Evolutionary conservation across 2,113 vertebrate species (phyloP), one percentile per base, ranked within the genome.

Genomic region (Centropus unirufus): DNA sequence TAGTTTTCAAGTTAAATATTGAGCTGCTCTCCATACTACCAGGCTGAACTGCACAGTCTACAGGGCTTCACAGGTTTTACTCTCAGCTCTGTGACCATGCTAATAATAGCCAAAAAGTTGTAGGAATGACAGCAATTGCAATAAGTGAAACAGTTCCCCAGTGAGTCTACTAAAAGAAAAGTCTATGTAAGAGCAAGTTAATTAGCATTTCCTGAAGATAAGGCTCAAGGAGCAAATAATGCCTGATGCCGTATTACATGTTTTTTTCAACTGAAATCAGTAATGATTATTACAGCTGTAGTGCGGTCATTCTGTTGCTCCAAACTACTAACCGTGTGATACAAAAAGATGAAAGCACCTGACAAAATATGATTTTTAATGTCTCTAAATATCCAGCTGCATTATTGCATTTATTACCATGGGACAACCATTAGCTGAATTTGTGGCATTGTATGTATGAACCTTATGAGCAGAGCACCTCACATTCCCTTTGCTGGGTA

Each of bases 201-300:
- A 63, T 68, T 61, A 92, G 34, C 57, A 75, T 84, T 93, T 86
- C 86, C 83, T 72, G 39, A 87, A 81, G 47, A 75, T 59, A 91
- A 84, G 18, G 11, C 39, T 88, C 42, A 77, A 70, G 39, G 52
- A 83, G 10, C n/a, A 49, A 49, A 11, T 21, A 9, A 49, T 11
- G 22, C 6, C 22, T 2, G 1, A 11, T 64, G 62, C 89, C 12
- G 73, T 26, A 52, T 2, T 8, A 86, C 40, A n/a, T 21, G 2
- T 0, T 80, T 81, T 69, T 87, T 52, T 36, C 4, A 1, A 9
- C 8, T 61, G 57, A 68, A 59, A 74, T 68, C 3, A 5, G 11
- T n/a, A 84, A 57, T 26, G 9, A 32, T 61, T 75, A 39, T 89
- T 78, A 40, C 11, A 23, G 11, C 13, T 81, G 14, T 44, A 72